These are phyloP conservation scores for Lucifuga dentata DNA, from an alignment of 2,113 vertebrate species.

Conservation along the genomic window DNA sequence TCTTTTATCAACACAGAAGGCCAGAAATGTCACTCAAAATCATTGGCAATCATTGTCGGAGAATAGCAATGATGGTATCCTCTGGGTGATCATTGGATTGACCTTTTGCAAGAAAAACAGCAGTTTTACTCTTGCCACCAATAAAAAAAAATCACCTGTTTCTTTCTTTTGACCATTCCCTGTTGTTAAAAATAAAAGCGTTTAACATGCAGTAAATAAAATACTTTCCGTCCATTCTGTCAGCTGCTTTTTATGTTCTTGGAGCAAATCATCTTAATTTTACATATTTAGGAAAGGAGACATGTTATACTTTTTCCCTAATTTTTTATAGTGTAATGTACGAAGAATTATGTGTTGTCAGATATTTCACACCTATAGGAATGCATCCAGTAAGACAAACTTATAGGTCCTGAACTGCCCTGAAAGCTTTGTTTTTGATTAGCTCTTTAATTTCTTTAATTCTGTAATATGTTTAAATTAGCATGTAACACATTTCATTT, in stretches of 20 bases:
- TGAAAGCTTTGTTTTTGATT: too few species aligned
- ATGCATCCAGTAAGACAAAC: too few species aligned
- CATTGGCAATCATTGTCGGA: not conserved
- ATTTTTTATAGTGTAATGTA: too few species aligned
- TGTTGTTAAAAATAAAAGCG: slow-evolving; percentile 33
- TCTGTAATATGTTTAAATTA: not conserved
- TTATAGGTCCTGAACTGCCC: not conserved
- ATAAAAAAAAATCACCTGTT: slow-evolving; percentile 13
- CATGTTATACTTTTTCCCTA: too few species aligned
- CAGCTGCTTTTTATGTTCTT: slow-evolving; percentile 26
- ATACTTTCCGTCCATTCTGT: slow-evolving; percentile 7
- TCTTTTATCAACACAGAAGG: too few species aligned
- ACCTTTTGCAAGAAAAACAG: not conserved
- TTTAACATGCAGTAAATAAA: slow-evolving; percentile 67
- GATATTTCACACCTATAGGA: too few species aligned
- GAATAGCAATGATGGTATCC: not conserved
- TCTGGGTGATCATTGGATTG: not conserved
- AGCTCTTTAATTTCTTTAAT: not conserved
- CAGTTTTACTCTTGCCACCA: not conserved
- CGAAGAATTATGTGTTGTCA: too few species aligned
- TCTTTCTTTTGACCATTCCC: slow-evolving; percentile 53
- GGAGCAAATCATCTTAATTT: slow-evolving; percentile 12
- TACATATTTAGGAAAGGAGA: slow-evolving; percentile 21
- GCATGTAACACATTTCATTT: too few species aligned
- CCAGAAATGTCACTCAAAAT: not conserved